Base-by-base conservation (phyloP, 2,797 vertebrate genomes). In the Diceros bicornis region DNA sequence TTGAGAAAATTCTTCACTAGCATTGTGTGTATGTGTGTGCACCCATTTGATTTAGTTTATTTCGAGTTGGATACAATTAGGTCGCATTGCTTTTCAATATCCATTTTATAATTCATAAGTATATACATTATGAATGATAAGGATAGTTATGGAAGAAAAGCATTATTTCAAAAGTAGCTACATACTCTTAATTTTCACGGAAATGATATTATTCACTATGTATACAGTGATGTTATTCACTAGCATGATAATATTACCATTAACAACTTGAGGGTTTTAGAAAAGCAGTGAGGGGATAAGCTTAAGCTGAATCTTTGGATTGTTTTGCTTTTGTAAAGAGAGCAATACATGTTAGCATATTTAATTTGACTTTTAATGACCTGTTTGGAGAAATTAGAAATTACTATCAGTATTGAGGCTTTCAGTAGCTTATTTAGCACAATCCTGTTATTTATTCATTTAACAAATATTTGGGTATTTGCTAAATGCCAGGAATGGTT, bases 361-460 rank as follows among this genome's bases (percentile, higher is more conserved):
- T 97, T 92, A 87, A 88, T 81, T 92, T 85, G 57, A 13, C 66
- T 95, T 95, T 96, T 79, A 75, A 41, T 71, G 13, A 68, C 27
- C 64, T 94, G 10, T 84, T 94, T 95, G 79, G 17, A 79, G 37
- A 95, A 94, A 90, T 93, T 92, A 88, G 66, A 96, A 96, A 86
- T 92, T 74, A 50, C 66, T 94, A 94, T 95, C 41, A 86, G 23
- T 82, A 34, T 64, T 90, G 62, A 95, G 62, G 25, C 52, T 92
- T 97, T 94, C 8, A 66, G 16, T 66, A 81, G 32, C 82, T 96
- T 92, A 95, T 44, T 95, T 96, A 91, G 83, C 64, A 93, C 66
- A 87, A 55, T 92, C 68, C 6, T 81, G 83, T 97, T 96, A 95
- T 89, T 97, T 97, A 79, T 91, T 97, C 85, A 95, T 95, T 96